Evolutionary conservation across 2,113 vertebrate genomes (phyloP), one percentile per base, ranked within the genome.

Genomic region (Paralichthys olivaceus): DNA sequence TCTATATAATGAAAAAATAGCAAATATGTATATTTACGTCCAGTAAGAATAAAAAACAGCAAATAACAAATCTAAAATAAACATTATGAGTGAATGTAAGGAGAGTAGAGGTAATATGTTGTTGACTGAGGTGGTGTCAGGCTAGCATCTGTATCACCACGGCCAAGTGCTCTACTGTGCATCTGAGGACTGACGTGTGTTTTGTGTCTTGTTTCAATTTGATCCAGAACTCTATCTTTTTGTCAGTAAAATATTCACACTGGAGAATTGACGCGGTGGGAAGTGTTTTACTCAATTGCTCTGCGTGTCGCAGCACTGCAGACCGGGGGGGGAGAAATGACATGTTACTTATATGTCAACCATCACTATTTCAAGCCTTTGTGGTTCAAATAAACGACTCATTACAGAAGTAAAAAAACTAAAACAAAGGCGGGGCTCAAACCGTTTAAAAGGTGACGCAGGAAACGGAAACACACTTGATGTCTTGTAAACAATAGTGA

Each of bases 341-440:
- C 66, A 61, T 40, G 75, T 81, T 72, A 62, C 51, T n/a, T 71
- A 54, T 69, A 54, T 68, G 77, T 87, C 73, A 22, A 71, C 84
- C 80, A 80, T 93, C 93, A 94, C 94, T 90, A 94, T 95, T 94
- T 94, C 93, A 95, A 94, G 94, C 94, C 94, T 94, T 92, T 84
- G 83, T 79, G 74, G 74, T 87, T 86, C 40, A 82, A 89, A 89
- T 55, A 80, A 83, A 80, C 22, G 62, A 84, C 74, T 51, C 26
- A 85, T 84, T 77, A 83, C 64, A 76, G 49, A 85, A 87, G 82
- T 86, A 63, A 32, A 22, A 13, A 15, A 49, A 49, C 15, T 4
- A 49, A 81, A 88, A 86, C 88, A 82, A 87, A 92, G 89, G 84
- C 80, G 80, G 87, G 90, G 79, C 84, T 84, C 75, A 77, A 78